Evolutionary conservation across 2,888 invertebrate species (phyloP).

Genomic region (Cosmia trapezina): DNA sequence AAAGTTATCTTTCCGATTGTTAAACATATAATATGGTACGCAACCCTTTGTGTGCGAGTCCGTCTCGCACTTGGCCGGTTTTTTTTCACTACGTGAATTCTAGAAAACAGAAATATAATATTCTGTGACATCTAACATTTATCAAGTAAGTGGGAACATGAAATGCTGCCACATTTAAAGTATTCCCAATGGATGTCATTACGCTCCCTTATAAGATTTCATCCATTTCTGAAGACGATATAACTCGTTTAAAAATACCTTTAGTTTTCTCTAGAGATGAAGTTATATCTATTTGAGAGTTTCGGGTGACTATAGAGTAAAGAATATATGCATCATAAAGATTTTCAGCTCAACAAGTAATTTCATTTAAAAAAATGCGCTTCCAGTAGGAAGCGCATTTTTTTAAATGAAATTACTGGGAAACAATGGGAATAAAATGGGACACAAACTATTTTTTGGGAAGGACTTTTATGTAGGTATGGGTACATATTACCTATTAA

Average conservation of each 20-base stretch:
- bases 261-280: conserved; percentile 24
- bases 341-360: not conserved
- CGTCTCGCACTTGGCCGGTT: no score
- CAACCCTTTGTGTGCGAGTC: no score
- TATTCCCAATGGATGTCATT: conserved; percentile 49
- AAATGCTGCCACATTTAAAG: conserved; percentile 7
- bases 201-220: conserved; percentile 41
- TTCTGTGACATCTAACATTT: conserved; percentile 41
- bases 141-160: conserved; percentile 25
- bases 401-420: no score
- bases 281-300: conserved; percentile 7
- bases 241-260: conserved; percentile 37
- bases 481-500: no score
- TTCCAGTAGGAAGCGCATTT: no score
- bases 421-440: no score
- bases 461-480: no score
- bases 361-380: no score
- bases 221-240: conserved; percentile 26
- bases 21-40: no score
- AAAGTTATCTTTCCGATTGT: no score
- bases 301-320: not conserved
- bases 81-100: not conserved
- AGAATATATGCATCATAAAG: not conserved
- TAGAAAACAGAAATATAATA: conserved; percentile 10
- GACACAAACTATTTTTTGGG: no score